Base-by-base conservation (phyloP, 1,140 invertebrate species). In the Pachypeltis micranthus region DNA sequence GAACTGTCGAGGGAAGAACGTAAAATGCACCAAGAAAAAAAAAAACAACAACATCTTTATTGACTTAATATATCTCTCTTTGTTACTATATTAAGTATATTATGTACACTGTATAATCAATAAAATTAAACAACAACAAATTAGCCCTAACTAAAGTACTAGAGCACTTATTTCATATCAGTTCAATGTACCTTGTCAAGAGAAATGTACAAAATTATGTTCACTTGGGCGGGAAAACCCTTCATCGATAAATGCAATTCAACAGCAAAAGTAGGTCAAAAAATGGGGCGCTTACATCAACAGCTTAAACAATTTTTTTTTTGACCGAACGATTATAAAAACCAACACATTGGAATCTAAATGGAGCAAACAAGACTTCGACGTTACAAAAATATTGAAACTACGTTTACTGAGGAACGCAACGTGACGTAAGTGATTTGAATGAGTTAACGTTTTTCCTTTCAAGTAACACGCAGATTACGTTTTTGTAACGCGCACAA, bases 111-210 rank as follows among this genome's bases (percentile, higher is more conserved):
- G 47, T 14, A 4, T 7, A 51, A 51, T 51, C 47, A 51, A 39
- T 51, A 51, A 51, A 51, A 51, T 51, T 51, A 21, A 51, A 51
- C 47, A 51, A 51, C 47, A 51, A 51, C 47, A 51, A 51, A 51
- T 21, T 51, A 10, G 23, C 47, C 47, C 23, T 16, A 51, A 10
- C 10, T 21, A 51, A 16, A 10, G 4, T 51, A 4, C 47, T 51
- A 51, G 47, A 51, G 47, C 47, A 51, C 47, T 51, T 51, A 51
- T 51, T 51, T 21, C 12, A 51, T 51, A 51, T 51, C 47, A 51
- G 47, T 51, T 51, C 47, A 51, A 51, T 51, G 47, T 51, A 51
- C 21, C 10, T 16, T 51, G 23, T 51, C 47, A 16, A 51, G 23
- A 51, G 47, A 51, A 51, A 51, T 51, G 23, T 51, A 51, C 47